Conservation (phyloP, 2,888 invertebrate species). For the Tetragnatha montana region DNA sequence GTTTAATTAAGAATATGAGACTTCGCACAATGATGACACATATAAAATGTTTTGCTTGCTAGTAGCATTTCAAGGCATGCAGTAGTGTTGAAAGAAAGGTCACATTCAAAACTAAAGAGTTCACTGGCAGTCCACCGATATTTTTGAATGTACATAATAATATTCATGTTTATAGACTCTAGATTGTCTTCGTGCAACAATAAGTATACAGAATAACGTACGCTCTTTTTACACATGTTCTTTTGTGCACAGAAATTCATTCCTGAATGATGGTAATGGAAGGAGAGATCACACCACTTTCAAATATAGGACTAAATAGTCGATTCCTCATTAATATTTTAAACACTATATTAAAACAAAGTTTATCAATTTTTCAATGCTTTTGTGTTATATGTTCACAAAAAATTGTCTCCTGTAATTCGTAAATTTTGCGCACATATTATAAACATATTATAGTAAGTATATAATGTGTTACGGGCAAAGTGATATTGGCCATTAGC, state of each 20-base stretch:
- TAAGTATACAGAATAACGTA: slow-evolving; percentile 25
- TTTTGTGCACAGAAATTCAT: not conserved
- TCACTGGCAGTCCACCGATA: slow-evolving; percentile 20
- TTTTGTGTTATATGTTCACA: no score
- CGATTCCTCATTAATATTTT: no score
- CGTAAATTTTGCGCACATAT: no score
- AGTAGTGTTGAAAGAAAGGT: not conserved
- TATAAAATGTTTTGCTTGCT: slow-evolving; percentile 1
- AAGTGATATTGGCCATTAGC: no score
- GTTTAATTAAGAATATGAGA: not conserved
- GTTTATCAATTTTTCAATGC: no score
- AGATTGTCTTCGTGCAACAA: slow-evolving; percentile 69
- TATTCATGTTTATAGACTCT: slow-evolving; percentile 56
- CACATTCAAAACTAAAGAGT: slow-evolving; percentile 47
- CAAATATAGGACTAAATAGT: no score
- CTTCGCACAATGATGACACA: not conserved
- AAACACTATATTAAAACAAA: no score
- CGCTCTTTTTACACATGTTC: slow-evolving; percentile 5
- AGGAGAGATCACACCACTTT: not conserved
- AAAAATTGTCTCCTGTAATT: no score
- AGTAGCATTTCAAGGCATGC: not conserved
- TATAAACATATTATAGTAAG: no score
- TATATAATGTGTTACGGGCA: no score
- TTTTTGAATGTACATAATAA: slow-evolving; percentile 37
- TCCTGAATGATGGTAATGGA: not conserved